These are phyloP conservation scores for Perca flavescens DNA, from an alignment of 2,113 vertebrate species.

Conservation along the genomic window DNA sequence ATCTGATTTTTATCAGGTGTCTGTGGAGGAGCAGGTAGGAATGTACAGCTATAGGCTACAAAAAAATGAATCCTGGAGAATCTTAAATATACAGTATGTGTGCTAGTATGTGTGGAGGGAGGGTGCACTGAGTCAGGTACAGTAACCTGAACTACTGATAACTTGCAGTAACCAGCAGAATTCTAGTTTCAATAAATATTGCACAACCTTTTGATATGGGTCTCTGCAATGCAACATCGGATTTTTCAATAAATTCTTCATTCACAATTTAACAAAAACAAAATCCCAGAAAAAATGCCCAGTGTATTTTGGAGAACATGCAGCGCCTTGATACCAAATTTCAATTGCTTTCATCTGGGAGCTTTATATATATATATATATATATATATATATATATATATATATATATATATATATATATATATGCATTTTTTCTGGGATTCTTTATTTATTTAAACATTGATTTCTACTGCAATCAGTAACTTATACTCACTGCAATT, in stretches of 20 bases:
- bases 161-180: not conserved
- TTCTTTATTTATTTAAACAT: not conserved
- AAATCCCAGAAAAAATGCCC: not conserved
- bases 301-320: not conserved
- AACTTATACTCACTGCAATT: not conserved
- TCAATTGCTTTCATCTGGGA: conserved; percentile 1
- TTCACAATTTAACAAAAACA: not conserved
- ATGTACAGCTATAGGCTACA: not conserved
- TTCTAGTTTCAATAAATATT: not conserved
- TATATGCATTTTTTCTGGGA: no score
- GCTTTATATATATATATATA: not conserved
- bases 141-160: not conserved
- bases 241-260: not conserved
- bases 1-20: conserved; percentile 3
- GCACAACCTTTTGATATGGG: not conserved
- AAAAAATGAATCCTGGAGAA: not conserved
- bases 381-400: no score
- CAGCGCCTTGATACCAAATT: not conserved
- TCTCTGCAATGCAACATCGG: not conserved
- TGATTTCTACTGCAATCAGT: not conserved
- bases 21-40: not conserved
- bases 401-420: no score
- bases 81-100: not conserved
- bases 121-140: not conserved
- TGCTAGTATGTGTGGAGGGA: not conserved